Conservation (phyloP, 37 sponge, comb jelly and placozoan genomes). For the Aplysina aerophoba region DNA sequence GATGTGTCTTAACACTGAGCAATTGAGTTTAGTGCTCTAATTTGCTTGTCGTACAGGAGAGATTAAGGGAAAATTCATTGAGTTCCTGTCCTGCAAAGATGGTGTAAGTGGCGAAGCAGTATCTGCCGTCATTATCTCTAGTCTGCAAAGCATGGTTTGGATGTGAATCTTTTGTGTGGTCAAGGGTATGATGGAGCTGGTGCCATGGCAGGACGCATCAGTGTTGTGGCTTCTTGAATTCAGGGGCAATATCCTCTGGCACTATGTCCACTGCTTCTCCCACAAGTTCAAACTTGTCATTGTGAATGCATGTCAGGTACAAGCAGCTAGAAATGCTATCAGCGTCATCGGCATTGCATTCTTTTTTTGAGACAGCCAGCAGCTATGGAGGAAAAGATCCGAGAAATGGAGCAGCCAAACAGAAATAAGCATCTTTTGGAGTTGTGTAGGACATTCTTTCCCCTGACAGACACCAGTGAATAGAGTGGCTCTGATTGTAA, state of each 20-base stretch:
- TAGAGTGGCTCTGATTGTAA: too few relatives aligned
- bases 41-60: constrained; percentile 19
- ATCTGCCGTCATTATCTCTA: not conserved
- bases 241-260: constrained; percentile 38
- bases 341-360: not conserved
- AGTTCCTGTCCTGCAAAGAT: not conserved
- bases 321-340: not conserved
- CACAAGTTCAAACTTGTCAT: constrained; percentile 58
- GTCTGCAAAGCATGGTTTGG: constrained; percentile 6
- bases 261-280: constrained; percentile 57
- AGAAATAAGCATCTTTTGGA: not conserved
- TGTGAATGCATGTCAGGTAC: constrained; percentile 36
- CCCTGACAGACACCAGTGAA: too few relatives aligned
- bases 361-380: not conserved
- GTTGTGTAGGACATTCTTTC: not conserved
- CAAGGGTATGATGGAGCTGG: constrained; percentile 66
- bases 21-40: constrained; percentile 32
- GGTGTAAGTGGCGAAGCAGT: not conserved
- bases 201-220: constrained; percentile 45
- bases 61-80: constrained; percentile 29
- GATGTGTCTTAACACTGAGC: constrained; percentile 39
- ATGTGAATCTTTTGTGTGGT: constrained; percentile 7
- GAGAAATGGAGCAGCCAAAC: not conserved
- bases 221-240: constrained; percentile 45
- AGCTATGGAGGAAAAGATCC: too few relatives aligned